Base-by-base conservation (phyloP, 2,113 vertebrate species). In the Ploceus nigricollis region DNA sequence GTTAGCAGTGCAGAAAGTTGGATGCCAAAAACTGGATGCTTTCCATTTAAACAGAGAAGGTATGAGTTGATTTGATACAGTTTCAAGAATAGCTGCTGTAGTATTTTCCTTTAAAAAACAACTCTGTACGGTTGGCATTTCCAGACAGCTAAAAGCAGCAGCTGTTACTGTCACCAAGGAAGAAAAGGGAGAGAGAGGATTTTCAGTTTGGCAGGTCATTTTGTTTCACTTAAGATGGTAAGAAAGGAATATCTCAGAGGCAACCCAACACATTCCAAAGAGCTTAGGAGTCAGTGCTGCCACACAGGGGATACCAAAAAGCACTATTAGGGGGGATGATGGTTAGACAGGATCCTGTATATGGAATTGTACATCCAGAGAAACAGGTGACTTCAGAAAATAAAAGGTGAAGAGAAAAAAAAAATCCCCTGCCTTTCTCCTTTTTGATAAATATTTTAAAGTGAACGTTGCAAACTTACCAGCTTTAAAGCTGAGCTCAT, bases 401-500 rank as follows among this genome's bases (percentile, higher is more conserved):
- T 5, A 44, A 82, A 80, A 69, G 15, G 19, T 75, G 37, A 82
- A 44, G 12, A 78, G n/a, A 39, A 54, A 30, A 57, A 39, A 31
- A 18, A 27, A 53, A 37, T 23, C 7, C 9, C 25, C 11, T 3
- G 3, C 10, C 23, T 17, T 82, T 70, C 15, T 70, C 33, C 42
- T 58, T 86, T 61, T 28, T 53, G 37, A 33, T 11, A 51, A 82
- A 8, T 53, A 30, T 24, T 85, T 77, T 25, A 25, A 82, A 61
- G 25, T 14, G 16, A 87, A 71, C 7, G 13, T 13, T 9, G 22
- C 51, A 37, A 60, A 96, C 98, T 96, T 96, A 99, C 99, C 99
- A 68, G 99, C 98, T 98, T 99, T 99, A 97, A 99, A 99, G 97
- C 98, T 99, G 60, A 99, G 99, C 96, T 99, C 99, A 12, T 99